Evolutionary conservation across 1,140 invertebrate genomes (phyloP).

Genomic region (Drosophila busckii): DNA sequence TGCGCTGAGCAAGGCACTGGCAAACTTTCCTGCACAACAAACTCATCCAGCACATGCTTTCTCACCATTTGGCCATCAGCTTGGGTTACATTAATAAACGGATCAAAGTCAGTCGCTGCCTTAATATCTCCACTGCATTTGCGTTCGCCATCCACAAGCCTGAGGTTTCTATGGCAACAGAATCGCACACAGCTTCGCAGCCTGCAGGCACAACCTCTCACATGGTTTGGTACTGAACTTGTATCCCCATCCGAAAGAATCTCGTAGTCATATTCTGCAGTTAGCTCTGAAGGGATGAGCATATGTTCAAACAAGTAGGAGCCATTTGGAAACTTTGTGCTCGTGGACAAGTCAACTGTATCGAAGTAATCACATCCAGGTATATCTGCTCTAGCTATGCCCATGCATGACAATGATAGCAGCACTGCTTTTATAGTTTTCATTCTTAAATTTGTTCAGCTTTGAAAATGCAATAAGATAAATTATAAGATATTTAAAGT

Average conservation of each 20-base stretch:
- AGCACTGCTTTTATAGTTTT: no score
- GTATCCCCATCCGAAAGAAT: constrained; percentile 7
- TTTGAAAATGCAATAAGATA: no score
- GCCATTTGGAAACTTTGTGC: constrained; percentile 32
- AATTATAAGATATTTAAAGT: no score
- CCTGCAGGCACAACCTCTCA: constrained; percentile 54
- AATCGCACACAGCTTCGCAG: constrained; percentile 45
- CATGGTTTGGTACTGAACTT: constrained; percentile 21
- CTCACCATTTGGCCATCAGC: constrained; percentile 15
- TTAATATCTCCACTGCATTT: constrained; percentile 12
- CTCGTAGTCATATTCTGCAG: constrained; percentile 40
- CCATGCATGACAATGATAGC: no score
- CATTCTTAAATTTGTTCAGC: no score
- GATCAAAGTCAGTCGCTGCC: constrained; percentile 10
- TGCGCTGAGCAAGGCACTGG: constrained; percentile 33
- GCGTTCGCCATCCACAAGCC: neutral
- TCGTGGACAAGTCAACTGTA: constrained; percentile 39
- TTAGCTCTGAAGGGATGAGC: constrained; percentile 39
- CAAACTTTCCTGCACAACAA: constrained; percentile 38
- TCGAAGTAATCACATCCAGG: constrained; percentile 51
- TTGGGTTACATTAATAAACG: constrained; percentile 39
- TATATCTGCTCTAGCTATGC: constrained; percentile 20
- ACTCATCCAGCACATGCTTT: constrained; percentile 28
- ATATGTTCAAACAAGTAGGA: constrained; percentile 49
- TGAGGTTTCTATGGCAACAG: constrained; percentile 43